Evolutionary conservation across 2,888 invertebrate genomes (phyloP), one percentile per base, ranked within the genome.

Genomic region (Cosmorhoe ocellata): DNA sequence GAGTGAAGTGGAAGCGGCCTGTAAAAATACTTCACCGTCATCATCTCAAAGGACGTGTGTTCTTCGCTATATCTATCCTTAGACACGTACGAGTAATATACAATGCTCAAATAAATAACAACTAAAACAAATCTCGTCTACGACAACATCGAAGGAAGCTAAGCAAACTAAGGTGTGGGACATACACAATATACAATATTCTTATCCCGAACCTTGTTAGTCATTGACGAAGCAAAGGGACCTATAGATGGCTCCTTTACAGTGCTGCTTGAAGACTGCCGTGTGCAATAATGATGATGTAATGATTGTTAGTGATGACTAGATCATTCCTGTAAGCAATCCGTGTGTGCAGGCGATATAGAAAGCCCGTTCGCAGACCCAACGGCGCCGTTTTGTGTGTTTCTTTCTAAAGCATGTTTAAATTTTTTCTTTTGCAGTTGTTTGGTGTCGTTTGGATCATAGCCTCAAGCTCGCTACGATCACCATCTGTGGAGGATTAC

Each of bases 341-440:
- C 87, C 87, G 76, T 81, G 78, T 78, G 86, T 85, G 86, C 84
- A 82, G 88, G 88, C 87, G 85, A 83, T 73, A 87, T 86, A 86
- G 66, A 76, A 84, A 85, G 84, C 86, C 87, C 81, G 79, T 84
- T 86, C 78, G 80, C 66, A 71, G 81, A 76, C 81, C 76, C 79
- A 80, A 76, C 79, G 72, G 72, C 79, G 73, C 71, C 74, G 51
- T 61, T 34, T 67, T 69, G 71, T 78, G 81, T 82, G 75, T 80
- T 74, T 82, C 80, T 82, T 77, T 86, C 83, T 90, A 91, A 87
- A 91, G 91, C 91, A 91, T 91, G 84, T 90, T 91, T 85, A 91
- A 80, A 81, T 90, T 91, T 83, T 91, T 91, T 90, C 91, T 83
- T 91, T 91, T 91, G 90, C 90, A 91, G 91, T 91, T 90, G 90